Base-by-base conservation (phyloP, 2,113 vertebrate genomes). In the Proterorhinus semilunaris region DNA sequence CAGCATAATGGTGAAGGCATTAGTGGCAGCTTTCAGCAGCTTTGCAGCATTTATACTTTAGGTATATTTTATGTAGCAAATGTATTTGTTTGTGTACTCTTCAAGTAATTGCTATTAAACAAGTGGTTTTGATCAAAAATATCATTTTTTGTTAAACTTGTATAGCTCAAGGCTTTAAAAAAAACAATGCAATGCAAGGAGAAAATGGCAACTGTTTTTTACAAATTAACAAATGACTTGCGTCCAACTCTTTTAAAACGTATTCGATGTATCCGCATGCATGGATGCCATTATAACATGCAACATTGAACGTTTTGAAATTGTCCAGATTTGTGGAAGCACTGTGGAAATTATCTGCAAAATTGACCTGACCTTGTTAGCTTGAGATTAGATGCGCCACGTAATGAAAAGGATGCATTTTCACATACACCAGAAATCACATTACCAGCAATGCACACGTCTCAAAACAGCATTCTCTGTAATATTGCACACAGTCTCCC, bases 1-100 rank as follows among this genome's bases (percentile, higher is more conserved):
- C 70, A 42, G 73, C 65, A 77, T 61, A 75, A 74, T 68, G 36
- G 27, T 72, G 75, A 74, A 71, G 64, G 55, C 10, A n/a, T 63
- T 42, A 36, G 58, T 64, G 80, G 49, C 75, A 67, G 72, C 58
- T 68, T 78, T 65, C 53, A 73, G 58, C 2, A 47, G 9, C 72
- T 67, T 42, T 66, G 44, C 21, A 21, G 3, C 10, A 6, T 52
- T 51, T 15, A 66, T 47, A 67, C 76, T 69, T 36, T 4, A 36
- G 27, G 27, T 36, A 36, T 36, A 36, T 36, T 36, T 36, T 36
- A 3, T 1, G 27, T 36, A 36, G 27, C 27, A 36, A 1, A 36
- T 3, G 27, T 36, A 36, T 36, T 36, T 36, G 27, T 36, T 36
- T 36, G 27, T 36, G 27, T 5, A 36, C 27, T 36, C 27, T 36